Evolutionary conservation across 1,140 invertebrate genomes (phyloP).

Genomic region (Gerris buenoi): DNA sequence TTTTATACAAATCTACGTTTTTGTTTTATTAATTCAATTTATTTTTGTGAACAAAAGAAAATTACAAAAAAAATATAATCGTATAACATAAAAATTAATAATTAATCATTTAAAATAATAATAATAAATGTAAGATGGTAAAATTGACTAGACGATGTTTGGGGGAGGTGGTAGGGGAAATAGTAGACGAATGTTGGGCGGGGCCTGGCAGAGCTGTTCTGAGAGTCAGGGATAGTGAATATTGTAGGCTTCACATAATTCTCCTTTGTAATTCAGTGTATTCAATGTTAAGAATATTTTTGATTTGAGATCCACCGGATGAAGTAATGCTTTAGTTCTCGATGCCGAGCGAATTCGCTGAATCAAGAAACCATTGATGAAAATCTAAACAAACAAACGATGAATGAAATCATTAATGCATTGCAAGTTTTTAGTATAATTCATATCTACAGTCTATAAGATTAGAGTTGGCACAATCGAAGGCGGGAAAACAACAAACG

Average conservation of each 20-base stretch:
- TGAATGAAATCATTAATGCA: neutral
- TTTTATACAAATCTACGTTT: too few species aligned
- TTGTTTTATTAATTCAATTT: too few species aligned
- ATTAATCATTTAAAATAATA: neutral
- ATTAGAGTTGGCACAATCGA: too few species aligned
- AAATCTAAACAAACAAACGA: conserved; percentile 11
- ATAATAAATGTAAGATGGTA: conserved; percentile 3
- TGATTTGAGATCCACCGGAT: conserved; percentile 14
- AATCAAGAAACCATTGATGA: conserved; percentile 12
- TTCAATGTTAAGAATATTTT: conserved; percentile 14
- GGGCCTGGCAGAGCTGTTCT: too few species aligned
- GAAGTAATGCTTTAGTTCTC: conserved; percentile 14
- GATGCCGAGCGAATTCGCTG: conserved; percentile 10
- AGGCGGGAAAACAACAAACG: too few species aligned
- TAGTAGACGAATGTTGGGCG: too few species aligned
- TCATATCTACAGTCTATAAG: too few species aligned
- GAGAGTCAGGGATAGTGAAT: conserved; percentile 4
- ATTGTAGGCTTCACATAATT: neutral
- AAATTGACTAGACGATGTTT: conserved; percentile 5
- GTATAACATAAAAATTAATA: conserved; percentile 3
- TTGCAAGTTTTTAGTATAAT: neutral
- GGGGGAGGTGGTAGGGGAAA: too few species aligned
- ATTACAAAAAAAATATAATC: too few species aligned
- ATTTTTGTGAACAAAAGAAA: too few species aligned
- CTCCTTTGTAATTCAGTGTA: conserved; percentile 10